Evolutionary conservation across 1,140 invertebrate species (phyloP).

Genomic region (Subanguina moxae): DNA sequence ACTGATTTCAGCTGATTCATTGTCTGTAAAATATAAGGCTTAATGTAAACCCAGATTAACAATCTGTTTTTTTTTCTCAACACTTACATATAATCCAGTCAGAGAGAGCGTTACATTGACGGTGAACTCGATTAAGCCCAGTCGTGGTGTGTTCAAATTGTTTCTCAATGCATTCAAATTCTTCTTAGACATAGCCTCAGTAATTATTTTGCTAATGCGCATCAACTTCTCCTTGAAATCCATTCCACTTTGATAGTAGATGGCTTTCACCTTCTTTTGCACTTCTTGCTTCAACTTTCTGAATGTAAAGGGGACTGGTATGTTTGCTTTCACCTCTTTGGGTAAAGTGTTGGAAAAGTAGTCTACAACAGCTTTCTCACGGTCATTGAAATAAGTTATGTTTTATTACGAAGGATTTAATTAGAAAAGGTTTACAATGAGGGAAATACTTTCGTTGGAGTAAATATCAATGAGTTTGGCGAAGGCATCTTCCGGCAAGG

Average conservation of each 20-base stretch:
- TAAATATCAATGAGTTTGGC: conserved; percentile 4
- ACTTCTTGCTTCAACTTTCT: neutral
- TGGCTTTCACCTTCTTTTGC: neutral
- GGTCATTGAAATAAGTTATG: neutral
- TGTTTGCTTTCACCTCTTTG: neutral
- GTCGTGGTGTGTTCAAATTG: neutral
- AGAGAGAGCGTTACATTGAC: conserved; percentile 9
- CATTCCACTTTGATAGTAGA: conserved; percentile 8
- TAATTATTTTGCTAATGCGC: neutral
- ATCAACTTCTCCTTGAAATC: conserved; percentile 6
- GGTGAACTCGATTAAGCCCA: neutral
- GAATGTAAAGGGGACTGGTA: conserved; percentile 1
- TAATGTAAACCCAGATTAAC: too few species aligned
- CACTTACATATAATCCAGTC: conserved; percentile 10
- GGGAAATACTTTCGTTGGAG: conserved; percentile 4
- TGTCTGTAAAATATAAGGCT: conserved; percentile 7
- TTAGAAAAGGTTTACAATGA: neutral
- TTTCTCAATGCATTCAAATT: neutral
- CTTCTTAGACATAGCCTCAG: neutral
- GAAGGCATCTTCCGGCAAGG: conserved; percentile 3
- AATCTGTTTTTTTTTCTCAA: neutral
- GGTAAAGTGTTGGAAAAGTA: conserved; percentile 8
- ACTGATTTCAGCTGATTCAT: neutral
- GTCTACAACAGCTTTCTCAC: conserved; percentile 3
- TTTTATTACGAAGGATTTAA: too few species aligned